Base-by-base conservation (phyloP, 2,888 invertebrate genomes). In the Ptilodon capucinus region DNA sequence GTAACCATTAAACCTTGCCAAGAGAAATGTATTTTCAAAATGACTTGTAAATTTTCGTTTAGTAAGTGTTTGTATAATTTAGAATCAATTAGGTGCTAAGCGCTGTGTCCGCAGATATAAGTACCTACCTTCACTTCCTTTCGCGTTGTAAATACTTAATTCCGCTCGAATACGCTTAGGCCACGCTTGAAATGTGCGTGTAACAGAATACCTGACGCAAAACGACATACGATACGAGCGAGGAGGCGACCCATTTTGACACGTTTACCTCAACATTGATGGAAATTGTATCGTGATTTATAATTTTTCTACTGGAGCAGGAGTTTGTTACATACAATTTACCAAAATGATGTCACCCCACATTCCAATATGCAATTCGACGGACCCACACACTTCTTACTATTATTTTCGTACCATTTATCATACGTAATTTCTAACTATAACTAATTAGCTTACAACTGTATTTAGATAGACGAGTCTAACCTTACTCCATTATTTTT, bases 191-290 rank as follows among this genome's bases (percentile, higher is more conserved):
- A 62, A 64, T 69, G 68, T 62, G 66, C 58, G 57, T 68, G 87
- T 79, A 86, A 89, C 76, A 57, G 74, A 70, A 88, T 81, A 83
- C 72, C 51, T 57, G 68, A 67, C 74, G 86, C 83, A 57, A 80
- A 78, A 71, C 65, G 88, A 76, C 70, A 89, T 68, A 71, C 64
- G 81, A 89, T 85, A 87, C 58, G 66, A 66, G 14, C 40, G 67
- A 68, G 66, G 67, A 70, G 57, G 68, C 62, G 70, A 76, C 65
- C 63, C 59, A 66, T 74, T 71, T 73, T 73, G 74, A 78, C 74
- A 68, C 64, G 62, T 54, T 73, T 61, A 68, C 60, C 70, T 61
- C 57, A 59, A 69, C 68, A 58, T 54, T 61, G 45, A 56, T 54
- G 48, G 47, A 52, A 57, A 57, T 14, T 39, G 39, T 17, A 7